phyloP scores from a whole-genome alignment of 2,797 vertebrate genomes.

The Tympanoctomys barrerae region DNA sequence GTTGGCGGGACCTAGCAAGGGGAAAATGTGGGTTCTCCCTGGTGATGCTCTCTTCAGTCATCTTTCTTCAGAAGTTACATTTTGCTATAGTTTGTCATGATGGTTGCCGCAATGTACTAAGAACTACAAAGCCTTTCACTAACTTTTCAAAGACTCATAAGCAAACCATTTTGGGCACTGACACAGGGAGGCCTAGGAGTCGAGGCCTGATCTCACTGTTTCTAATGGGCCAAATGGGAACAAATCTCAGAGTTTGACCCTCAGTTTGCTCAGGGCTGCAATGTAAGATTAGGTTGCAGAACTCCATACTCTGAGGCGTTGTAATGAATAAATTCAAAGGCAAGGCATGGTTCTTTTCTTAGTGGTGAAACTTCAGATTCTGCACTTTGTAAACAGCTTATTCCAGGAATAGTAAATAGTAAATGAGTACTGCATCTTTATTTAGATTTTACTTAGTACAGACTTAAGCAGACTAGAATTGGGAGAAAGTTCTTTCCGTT shows the following conservation, averaged over 20 bases:
- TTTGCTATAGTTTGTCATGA: not conserved
- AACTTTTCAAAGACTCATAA: not conserved
- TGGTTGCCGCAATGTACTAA: not conserved
- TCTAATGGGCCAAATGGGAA: not conserved
- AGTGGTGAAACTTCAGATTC: not conserved
- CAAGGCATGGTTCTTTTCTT: not conserved
- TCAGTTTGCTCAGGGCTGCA: not conserved
- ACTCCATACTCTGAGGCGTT: not conserved
- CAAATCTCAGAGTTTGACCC: not conserved
- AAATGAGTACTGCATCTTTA: not conserved
- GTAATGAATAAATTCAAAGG: slow-evolving; percentile 27
- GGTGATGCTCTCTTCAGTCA: not conserved
- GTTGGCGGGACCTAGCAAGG: not conserved
- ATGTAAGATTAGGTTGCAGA: not conserved
- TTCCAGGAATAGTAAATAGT: slow-evolving; percentile 51
- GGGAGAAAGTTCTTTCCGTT: not conserved
- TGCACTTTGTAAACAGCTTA: slow-evolving; percentile 28
- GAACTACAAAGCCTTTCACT: not conserved
- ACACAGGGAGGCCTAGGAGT: not conserved
- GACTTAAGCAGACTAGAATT: slow-evolving; percentile 25
- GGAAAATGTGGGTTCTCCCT: not conserved
- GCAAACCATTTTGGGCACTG: not conserved
- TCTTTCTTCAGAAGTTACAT: not conserved
- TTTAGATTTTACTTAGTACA: slow-evolving; percentile 36
- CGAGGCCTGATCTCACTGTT: not conserved